Evolutionary conservation across 1,140 invertebrate species (phyloP), one percentile per base, ranked within the genome.

Genomic region (Caenorhabditis tropicalis): DNA sequence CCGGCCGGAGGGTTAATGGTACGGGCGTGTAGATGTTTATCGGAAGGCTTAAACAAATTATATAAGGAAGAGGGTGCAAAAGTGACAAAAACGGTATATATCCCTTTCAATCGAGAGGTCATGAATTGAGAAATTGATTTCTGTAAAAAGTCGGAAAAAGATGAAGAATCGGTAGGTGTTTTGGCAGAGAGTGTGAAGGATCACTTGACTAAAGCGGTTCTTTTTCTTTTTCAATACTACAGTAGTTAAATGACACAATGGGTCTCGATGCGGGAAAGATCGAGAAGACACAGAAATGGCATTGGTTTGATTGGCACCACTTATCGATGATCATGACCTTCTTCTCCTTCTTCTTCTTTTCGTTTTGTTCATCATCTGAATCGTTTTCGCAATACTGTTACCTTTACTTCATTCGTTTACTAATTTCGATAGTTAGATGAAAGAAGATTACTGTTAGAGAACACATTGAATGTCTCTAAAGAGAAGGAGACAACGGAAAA

Each of bases 261-360:
- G 24, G 36, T 74, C 36, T 74, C 65, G 65, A 74, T 46, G 65
- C 65, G 65, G 36, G 65, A 74, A 65, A 33, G 31, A 36, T 31
- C 58, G 65, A 74, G 65, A 43, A 39, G 36, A 10, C 65, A 46
- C 10, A 10, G 48, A 65, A 43, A 74, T 74, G 65, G 65, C 65
- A 74, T 46, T 74, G 65, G 65, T 74, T 74, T 74, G 65, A 74
- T 74, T 74, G 65, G 65, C 65, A 74, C 65, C 65, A 74, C 65
- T 74, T 74, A 74, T 74, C n/a, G 65, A 74, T 74, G 65, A 74
- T 74, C 65, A 74, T 74, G 65, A 74, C 65, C 65, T 74, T 74
- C 65, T 74, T 74, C 33, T 58, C 65, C 65, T 74, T 74, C 65
- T 74, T 74, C 33, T 58, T 65, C 65, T 74, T n/a, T 43, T 74